phyloP scores from a whole-genome alignment of 1,140 invertebrate genomes.

The Trichonephila clavipes region DNA sequence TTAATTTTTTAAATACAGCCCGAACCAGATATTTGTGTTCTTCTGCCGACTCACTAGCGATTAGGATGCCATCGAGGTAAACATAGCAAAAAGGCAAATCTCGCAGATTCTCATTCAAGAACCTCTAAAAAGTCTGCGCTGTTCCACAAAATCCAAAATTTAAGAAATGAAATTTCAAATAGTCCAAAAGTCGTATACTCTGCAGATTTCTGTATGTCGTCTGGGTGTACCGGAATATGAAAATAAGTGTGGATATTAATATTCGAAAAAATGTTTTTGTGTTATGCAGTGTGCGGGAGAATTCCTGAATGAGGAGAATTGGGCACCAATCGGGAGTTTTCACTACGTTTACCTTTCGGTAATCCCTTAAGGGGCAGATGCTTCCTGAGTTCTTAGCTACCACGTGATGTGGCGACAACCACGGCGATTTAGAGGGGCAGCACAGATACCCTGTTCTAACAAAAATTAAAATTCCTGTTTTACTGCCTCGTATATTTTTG shows the following conservation, averaged over 20 bases:
- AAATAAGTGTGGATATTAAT: background rate
- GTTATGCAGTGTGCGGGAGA: background rate
- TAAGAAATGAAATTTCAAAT: no score
- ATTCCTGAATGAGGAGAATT: constrained; percentile 78
- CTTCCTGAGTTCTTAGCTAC: constrained; percentile 77
- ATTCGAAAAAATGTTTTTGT: background rate
- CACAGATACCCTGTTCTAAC: constrained; percentile 79
- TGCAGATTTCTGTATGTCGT: no score
- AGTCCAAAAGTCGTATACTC: no score
- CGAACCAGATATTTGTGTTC: no score
- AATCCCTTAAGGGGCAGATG: constrained; percentile 78
- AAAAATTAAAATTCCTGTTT: constrained; percentile 78
- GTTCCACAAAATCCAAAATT: background rate
- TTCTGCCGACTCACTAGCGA: no score
- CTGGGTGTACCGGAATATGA: no score
- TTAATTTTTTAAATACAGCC: no score
- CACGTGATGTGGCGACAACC: constrained; percentile 80
- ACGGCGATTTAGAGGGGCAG: constrained; percentile 80
- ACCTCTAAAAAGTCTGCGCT: constrained; percentile 1
- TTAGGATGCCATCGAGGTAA: constrained; percentile 39
- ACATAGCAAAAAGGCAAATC: background rate
- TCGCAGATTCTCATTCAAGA: background rate
- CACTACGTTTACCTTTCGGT: constrained; percentile 77
- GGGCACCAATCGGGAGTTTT: constrained; percentile 80
- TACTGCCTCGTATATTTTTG: constrained; percentile 30